A percentile compares a stretch with the other conserved stretches of the same genome.
phyloP scores from a whole-genome alignment of 2,797 vertebrate genomes.

The Halcyon chelicuti region DNA sequence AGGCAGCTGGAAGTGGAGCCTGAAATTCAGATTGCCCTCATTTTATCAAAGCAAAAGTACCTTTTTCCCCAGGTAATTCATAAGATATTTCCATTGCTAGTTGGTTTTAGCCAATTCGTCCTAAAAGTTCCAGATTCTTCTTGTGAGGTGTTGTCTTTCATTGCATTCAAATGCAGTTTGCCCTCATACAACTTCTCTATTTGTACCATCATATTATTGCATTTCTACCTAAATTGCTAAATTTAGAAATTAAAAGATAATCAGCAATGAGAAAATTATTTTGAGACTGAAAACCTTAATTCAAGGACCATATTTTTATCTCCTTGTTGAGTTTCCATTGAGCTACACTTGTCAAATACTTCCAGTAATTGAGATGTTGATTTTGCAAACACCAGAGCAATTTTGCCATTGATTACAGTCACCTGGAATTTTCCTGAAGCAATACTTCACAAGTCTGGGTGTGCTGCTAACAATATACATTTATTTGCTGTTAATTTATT shows the following conservation, averaged over 20 bases:
- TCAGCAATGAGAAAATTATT: background rate
- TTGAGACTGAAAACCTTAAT: background rate
- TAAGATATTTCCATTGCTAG: background rate
- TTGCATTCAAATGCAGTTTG: background rate
- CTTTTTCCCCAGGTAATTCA: background rate
- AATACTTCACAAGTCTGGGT: background rate
- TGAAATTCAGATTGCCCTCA: conserved; percentile 62
- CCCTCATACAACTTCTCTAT: background rate
- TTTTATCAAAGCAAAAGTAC: conserved; percentile 48
- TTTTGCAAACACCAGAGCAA: background rate
- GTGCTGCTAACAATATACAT: background rate
- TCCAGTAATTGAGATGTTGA: background rate
- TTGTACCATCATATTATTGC: background rate
- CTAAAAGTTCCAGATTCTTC: background rate
- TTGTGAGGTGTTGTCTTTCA: background rate
- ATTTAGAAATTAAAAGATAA: background rate
- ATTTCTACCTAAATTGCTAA: background rate
- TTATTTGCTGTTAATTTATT: background rate
- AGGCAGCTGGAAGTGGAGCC: conserved; percentile 35
- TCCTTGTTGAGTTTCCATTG: background rate
- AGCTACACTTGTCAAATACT: background rate
- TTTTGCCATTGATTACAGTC: background rate
- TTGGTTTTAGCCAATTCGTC: background rate
- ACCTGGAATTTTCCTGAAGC: background rate
- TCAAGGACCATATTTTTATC: background rate